Percentiles rank a stretch among this genome's conserved stretches.
These are phyloP conservation scores for Ornithoptera priamus DNA, from an alignment of 2,888 invertebrate species.

Conservation along the genomic window DNA sequence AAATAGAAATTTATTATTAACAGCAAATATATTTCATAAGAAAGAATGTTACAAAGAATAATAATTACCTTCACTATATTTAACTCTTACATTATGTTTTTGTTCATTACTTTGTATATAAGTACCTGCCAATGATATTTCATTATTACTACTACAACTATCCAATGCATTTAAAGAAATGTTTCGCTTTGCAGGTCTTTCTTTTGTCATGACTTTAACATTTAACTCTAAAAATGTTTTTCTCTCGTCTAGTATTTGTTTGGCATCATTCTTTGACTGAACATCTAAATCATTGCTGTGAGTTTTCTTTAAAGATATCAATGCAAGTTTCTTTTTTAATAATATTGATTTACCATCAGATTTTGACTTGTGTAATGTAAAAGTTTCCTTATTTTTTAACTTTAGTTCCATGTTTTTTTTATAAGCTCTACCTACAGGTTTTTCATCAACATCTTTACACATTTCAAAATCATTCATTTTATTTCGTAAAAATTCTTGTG, in stretches of 20 bases:
- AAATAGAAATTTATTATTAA: not conserved
- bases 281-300: not conserved
- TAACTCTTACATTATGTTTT: conserved; percentile 15
- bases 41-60: not conserved
- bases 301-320: conserved; percentile 20
- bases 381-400: conserved; percentile 20
- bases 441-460: conserved; percentile 55
- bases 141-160: not conserved
- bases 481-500: conserved; percentile 36
- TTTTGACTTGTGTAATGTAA: conserved; percentile 4
- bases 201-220: not conserved
- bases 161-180: not conserved
- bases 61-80: conserved; percentile 29
- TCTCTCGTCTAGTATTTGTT: conserved; percentile 33
- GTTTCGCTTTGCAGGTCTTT: not conserved
- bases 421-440: conserved; percentile 46
- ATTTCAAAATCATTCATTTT: conserved; percentile 50
- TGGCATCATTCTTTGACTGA: conserved; percentile 7
- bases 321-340: conserved; percentile 29
- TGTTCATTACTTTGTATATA: not conserved
- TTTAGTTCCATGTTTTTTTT: not conserved
- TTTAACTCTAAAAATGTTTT: conserved; percentile 37
- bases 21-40: not conserved
- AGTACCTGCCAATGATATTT: not conserved
- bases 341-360: conserved; percentile 19